phyloP scores from a whole-genome alignment of 2,797 vertebrate species.

The Schizopygopsis pylzovi region DNA sequence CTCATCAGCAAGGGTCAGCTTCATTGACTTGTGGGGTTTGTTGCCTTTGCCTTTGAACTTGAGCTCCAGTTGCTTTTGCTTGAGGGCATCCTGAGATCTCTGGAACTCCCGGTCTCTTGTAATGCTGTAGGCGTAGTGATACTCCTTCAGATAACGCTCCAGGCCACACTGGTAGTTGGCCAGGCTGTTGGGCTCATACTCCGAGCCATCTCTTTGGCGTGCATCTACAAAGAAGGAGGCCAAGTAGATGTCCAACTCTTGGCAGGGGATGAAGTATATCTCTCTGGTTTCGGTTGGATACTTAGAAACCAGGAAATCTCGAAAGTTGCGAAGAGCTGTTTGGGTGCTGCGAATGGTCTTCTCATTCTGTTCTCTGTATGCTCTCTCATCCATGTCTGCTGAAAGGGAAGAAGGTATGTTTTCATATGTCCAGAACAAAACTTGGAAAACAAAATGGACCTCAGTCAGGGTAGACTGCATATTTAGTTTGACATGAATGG shows the following conservation, averaged over 20 bases:
- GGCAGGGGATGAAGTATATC: constrained; percentile 84
- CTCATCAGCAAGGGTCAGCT: constrained; percentile 85
- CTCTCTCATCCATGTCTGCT: constrained; percentile 82
- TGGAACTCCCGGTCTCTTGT: constrained; percentile 86
- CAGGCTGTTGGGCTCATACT: constrained; percentile 86
- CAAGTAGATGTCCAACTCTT: constrained; percentile 84
- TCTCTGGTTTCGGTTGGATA: constrained; percentile 84
- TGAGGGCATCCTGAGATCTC: constrained; percentile 84
- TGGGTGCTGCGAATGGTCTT: constrained; percentile 87
- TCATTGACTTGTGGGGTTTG: constrained; percentile 88
- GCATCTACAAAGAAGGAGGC: constrained; percentile 87
- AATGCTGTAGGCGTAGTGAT: constrained; percentile 84
- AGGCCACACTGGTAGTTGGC: constrained; percentile 87
- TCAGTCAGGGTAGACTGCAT: not conserved
- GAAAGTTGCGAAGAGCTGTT: constrained; percentile 85
- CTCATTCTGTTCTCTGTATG: constrained; percentile 86
- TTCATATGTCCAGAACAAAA: constrained; percentile 10
- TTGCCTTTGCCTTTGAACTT: constrained; percentile 87
- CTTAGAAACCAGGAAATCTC: constrained; percentile 85
- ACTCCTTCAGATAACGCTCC: constrained; percentile 85
- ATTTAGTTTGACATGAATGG: not conserved
- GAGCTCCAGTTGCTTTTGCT: constrained; percentile 85
- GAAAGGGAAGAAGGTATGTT: constrained; percentile 43
- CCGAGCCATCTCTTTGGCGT: constrained; percentile 85
- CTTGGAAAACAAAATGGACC: not conserved